phyloP scores from a whole-genome alignment of 1,140 invertebrate genomes.

The Ceratoteleas bidentatus region DNA sequence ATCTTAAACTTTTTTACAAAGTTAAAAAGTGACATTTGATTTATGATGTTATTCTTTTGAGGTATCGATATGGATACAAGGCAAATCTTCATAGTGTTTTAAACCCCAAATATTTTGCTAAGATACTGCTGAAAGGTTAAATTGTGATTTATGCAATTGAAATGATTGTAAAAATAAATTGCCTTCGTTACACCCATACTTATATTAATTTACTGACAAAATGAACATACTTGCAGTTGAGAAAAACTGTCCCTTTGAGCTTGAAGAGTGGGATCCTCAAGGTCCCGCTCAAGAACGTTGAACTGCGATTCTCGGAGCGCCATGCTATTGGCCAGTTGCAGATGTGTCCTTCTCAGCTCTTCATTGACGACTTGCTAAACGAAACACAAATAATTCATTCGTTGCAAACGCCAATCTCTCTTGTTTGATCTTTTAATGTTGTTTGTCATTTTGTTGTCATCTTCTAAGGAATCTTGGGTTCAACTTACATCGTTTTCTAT shows the following conservation, averaged over 20 bases:
- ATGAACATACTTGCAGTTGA: constrained; percentile 72
- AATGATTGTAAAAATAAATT: too few relatives aligned
- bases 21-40: too few relatives aligned
- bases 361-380: constrained; percentile 70
- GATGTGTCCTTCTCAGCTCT: constrained; percentile 69
- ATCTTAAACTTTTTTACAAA: too few relatives aligned
- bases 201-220: too few relatives aligned
- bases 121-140: too few relatives aligned
- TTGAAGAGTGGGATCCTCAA: constrained; percentile 70
- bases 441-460: too few relatives aligned
- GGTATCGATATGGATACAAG: too few relatives aligned
- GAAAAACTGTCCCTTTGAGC: constrained; percentile 71
- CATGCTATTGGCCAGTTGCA: constrained; percentile 71
- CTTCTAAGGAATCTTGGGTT: neutral
- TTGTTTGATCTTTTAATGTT: neutral
- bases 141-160: too few relatives aligned
- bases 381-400: constrained; percentile 35
- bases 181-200: too few relatives aligned
- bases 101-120: too few relatives aligned
- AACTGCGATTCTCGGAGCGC: constrained; percentile 73
- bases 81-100: too few relatives aligned
- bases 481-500: constrained; percentile 70
- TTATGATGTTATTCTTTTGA: too few relatives aligned
- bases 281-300: constrained; percentile 73
- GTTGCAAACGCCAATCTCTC: neutral